These are phyloP conservation scores for Oreochromis tanganicae DNA, from an alignment of 2,113 vertebrate species.

Conservation along the genomic window DNA sequence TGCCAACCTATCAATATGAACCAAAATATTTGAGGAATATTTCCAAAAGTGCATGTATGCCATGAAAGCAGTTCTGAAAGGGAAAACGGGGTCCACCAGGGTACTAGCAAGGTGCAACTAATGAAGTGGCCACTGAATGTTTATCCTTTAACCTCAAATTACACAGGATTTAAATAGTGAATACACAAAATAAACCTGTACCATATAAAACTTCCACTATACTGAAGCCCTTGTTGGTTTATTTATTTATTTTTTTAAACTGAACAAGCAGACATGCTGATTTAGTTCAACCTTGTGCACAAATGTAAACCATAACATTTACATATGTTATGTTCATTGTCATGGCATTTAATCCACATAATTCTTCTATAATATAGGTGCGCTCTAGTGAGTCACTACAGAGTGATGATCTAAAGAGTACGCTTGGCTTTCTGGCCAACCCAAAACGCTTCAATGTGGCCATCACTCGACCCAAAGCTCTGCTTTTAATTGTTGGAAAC, in stretches of 20 bases:
- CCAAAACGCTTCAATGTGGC: conserved; percentile 95
- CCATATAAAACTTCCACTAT: not conserved
- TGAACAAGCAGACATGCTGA: not conserved
- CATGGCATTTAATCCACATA: not conserved
- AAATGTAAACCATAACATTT: not conserved
- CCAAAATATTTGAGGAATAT: not conserved
- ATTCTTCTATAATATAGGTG: conserved; percentile 70
- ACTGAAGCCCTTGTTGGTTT: not conserved
- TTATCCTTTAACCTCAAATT: not conserved
- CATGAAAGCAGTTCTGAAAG: not conserved
- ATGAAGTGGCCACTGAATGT: not conserved
- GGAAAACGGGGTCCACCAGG: not conserved
- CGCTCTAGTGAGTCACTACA: conserved; percentile 77
- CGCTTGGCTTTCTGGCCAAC: conserved; percentile 85
- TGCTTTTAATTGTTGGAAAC: conserved; percentile 88
- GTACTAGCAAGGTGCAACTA: not conserved
- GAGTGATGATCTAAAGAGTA: conserved; percentile 66
- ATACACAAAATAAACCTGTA: not conserved
- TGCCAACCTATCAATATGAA: not conserved
- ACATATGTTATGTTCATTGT: not conserved
- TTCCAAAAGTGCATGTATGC: not conserved
- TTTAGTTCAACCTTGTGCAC: not conserved
- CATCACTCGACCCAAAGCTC: conserved; percentile 87
- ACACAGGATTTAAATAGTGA: not conserved
- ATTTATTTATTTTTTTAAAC: not conserved